These are phyloP conservation scores for Diacarnus erythraeanus DNA, from an alignment of 37 sponge, comb jelly and placozoan species.

Conservation along the genomic window DNA sequence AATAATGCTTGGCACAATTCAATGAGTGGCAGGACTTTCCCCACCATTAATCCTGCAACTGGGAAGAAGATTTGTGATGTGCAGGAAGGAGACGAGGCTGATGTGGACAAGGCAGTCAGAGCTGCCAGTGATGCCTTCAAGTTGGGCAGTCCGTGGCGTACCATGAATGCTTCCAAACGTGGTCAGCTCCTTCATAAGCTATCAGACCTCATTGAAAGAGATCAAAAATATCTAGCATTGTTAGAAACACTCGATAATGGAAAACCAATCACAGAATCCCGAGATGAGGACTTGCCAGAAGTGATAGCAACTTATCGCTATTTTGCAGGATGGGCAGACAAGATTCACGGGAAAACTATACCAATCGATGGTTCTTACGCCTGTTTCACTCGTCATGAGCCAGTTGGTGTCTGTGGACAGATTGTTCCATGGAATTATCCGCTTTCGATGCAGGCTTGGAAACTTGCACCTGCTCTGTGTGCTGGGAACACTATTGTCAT, in stretches of 20 bases:
- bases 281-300: conserved; percentile 58
- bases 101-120: conserved; percentile 92
- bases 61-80: conserved; percentile 96
- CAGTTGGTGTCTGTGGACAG: conserved; percentile 93
- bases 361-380: conserved; percentile 82
- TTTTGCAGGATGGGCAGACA: conserved; percentile 98
- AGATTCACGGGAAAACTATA: conserved; percentile 97
- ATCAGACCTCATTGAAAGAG: conserved; percentile 91
- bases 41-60: conserved; percentile 88
- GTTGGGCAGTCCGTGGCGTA: conserved; percentile 89
- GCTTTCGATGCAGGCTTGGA: conserved; percentile 96
- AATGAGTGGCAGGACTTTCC: conserved; percentile 91
- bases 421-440: conserved; percentile 99
- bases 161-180: conserved; percentile 93
- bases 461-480: conserved; percentile 93
- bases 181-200: conserved; percentile 86
- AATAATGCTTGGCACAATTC: conserved; percentile 94
- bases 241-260: conserved; percentile 97
- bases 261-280: conserved; percentile 80
- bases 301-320: conserved; percentile 81
- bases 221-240: conserved; percentile 85
- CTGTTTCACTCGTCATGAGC: conserved; percentile 95
- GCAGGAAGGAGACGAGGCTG: conserved; percentile 95
- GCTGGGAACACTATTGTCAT: conserved; percentile 87
- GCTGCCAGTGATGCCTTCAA: conserved; percentile 91